Evolutionary conservation across 2,797 vertebrate species (phyloP).

Genomic region (Sciaenops ocellatus): DNA sequence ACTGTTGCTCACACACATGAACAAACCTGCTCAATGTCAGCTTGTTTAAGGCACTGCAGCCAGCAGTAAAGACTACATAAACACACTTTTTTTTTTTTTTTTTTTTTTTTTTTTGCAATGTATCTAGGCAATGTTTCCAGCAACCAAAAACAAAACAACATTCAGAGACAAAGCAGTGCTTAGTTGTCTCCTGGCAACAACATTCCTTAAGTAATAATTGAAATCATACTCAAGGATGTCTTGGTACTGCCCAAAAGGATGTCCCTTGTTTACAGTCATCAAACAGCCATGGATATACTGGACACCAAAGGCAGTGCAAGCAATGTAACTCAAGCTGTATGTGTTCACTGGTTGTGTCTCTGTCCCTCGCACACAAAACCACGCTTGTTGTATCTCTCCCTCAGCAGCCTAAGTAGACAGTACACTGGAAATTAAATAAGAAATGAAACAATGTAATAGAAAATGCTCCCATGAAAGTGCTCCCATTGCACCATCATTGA

Average conservation of each 20-base stretch:
- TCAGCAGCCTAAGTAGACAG: background rate
- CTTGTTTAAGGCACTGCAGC: constrained; percentile 31
- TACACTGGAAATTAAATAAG: background rate
- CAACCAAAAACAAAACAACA: constrained; percentile 3
- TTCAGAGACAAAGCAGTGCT: background rate
- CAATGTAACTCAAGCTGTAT: background rate
- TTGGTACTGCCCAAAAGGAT: background rate
- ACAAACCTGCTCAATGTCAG: constrained; percentile 8
- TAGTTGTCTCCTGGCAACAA: constrained; percentile 30
- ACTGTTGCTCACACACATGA: background rate
- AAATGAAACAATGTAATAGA: background rate
- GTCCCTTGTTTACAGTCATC: background rate
- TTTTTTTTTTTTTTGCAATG: background rate
- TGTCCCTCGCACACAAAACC: background rate
- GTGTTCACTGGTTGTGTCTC: background rate
- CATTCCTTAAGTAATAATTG: background rate
- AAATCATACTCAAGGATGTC: background rate
- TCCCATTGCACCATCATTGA: background rate
- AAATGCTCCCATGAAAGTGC: too few relatives aligned
- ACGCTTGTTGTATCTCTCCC: background rate
- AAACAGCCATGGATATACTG: background rate
- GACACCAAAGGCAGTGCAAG: background rate
- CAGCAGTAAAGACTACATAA: constrained; percentile 3
- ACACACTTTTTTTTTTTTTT: background rate
- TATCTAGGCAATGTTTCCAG: constrained; percentile 10